Evolutionary conservation across 2,888 invertebrate species (phyloP), one percentile per base, ranked within the genome.

Genomic region (Schrankia costaestrigalis): DNA sequence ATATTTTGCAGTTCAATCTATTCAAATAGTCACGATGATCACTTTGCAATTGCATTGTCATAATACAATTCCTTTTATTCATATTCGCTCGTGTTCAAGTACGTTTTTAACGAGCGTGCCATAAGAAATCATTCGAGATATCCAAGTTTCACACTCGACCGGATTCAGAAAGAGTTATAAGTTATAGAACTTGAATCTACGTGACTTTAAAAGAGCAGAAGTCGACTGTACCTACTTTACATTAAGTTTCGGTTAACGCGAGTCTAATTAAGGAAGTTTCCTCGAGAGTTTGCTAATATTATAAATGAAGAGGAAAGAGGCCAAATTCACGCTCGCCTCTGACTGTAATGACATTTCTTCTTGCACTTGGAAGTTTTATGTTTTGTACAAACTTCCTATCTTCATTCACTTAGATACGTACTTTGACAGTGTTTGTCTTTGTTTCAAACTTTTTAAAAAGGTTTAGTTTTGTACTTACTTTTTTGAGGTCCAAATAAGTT

Each of bases 181-280:
- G 48, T 71, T 63, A 68, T 65, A 68, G 53, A 64, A 66, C 57
- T 63, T 58, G 48, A 61, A 65, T 65, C 63, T 71, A 71, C 70
- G 75, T 70, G 71, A 71, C 71, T 74, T 72, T 71, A 71, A 71
- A 71, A 71, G 70, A 69, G 64, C 69, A 69, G 62, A 71, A 72
- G 68, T 73, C 63, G 61, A 64, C 64, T 70, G 62, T 76, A 71
- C 69, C 77, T 78, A n/a, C n/a, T n/a, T n/a, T 67, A 71, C 71
- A 70, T 72, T 71, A 73, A 78, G 71, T 78, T 78, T 76, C 43
- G 66, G 74, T 72, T 77, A 78, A 72, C 68, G 72, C 60, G 63
- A 63, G 62, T 65, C 67, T 79, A 78, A 78, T 78, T 78, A 78
- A 64, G 65, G 66, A 78, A 79, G 72, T 78, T 79, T 62, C 46